These are phyloP conservation scores for Drosophila aldrichi DNA, from an alignment of 2,888 invertebrate genomes.

Conservation along the genomic window DNA sequence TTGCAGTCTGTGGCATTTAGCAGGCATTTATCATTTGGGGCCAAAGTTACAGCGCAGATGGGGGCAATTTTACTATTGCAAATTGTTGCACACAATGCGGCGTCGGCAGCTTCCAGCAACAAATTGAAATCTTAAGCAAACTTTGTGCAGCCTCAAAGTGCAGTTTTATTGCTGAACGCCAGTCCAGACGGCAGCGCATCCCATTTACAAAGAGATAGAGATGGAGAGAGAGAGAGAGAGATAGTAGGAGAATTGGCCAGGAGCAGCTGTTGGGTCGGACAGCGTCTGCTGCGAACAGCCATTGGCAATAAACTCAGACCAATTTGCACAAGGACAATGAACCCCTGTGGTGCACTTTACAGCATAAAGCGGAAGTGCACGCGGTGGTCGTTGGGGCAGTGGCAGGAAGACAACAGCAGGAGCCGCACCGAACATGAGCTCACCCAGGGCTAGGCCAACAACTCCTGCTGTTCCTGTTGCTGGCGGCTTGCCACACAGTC, in stretches of 20 bases:
- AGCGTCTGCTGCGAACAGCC: constrained; percentile 57
- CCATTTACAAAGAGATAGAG: not conserved
- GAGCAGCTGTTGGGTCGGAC: constrained; percentile 55
- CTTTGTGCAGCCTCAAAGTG: constrained; percentile 70
- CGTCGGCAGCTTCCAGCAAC: constrained; percentile 37
- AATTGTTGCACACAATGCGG: constrained; percentile 69
- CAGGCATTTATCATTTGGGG: constrained; percentile 75
- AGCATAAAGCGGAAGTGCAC: constrained; percentile 58
- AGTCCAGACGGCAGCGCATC: constrained; percentile 22
- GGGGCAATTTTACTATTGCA: constrained; percentile 61
- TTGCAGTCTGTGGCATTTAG: constrained; percentile 63
- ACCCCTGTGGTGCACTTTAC: constrained; percentile 78
- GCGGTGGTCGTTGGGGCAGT: constrained; percentile 12
- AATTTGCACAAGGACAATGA: constrained; percentile 81
- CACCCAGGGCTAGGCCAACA: constrained; percentile 30
- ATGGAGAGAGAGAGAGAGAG: not conserved
- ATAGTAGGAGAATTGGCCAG: constrained; percentile 14
- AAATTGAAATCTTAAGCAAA: constrained; percentile 81
- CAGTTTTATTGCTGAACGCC: constrained; percentile 63
- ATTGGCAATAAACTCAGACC: constrained; percentile 77
- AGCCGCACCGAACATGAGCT: constrained; percentile 22
- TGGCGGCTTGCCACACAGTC: constrained; percentile 69
- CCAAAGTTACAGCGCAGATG: constrained; percentile 48
- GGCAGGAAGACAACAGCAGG: constrained; percentile 21
- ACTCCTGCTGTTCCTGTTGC: constrained; percentile 29